Conservation (phyloP, 2,888 invertebrate genomes). For the Drosophila longiperda region DNA sequence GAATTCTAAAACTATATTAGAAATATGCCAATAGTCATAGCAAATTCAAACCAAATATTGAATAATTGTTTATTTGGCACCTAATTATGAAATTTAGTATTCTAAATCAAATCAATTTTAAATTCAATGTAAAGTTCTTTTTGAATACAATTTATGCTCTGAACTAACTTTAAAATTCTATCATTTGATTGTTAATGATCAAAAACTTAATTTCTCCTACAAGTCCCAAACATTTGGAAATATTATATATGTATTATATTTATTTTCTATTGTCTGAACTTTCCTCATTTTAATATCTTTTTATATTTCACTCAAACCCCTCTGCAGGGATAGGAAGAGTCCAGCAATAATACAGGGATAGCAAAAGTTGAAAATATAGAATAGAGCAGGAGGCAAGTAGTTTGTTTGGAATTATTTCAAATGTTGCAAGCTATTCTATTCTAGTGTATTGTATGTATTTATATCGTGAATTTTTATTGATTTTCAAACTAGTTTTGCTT, state of each 20-base stretch:
- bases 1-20: constrained; percentile 3
- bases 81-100: background rate
- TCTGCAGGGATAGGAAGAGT: background rate
- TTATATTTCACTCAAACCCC: background rate
- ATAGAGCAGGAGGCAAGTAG: background rate
- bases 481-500: background rate
- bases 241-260: background rate
- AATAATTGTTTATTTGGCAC: background rate
- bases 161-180: background rate
- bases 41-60: background rate
- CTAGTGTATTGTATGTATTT: background rate
- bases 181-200: background rate
- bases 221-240: background rate
- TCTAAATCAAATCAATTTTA: background rate
- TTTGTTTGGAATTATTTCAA: background rate
- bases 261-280: background rate
- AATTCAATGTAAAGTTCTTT: background rate
- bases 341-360: background rate
- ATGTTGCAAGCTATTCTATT: background rate
- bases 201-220: background rate
- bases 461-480: background rate
- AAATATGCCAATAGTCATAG: constrained; percentile 2
- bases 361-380: background rate
- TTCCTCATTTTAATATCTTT: background rate
- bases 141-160: background rate